Conservation (phyloP, 2,113 vertebrate genomes). For the Bucco capensis region DNA sequence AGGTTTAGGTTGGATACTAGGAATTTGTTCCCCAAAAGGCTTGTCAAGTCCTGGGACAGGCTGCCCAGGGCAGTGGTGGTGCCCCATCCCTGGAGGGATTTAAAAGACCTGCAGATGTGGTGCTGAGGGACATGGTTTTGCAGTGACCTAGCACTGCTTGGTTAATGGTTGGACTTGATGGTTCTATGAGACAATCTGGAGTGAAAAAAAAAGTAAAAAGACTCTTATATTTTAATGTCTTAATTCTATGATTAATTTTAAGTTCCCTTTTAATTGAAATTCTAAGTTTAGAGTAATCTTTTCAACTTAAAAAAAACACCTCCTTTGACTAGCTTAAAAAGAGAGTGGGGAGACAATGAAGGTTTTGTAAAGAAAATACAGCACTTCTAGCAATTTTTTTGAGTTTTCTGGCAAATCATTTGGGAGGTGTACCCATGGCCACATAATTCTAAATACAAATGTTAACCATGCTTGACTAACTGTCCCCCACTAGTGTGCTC, state of each 20-base stretch:
- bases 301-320: neutral
- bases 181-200: neutral
- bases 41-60: no score
- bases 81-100: no score
- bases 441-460: neutral
- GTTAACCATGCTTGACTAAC: neutral
- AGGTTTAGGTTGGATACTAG: no score
- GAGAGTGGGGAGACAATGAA: neutral
- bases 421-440: neutral
- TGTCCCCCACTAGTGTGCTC: neutral
- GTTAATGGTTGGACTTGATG: no score
- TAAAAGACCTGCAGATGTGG: no score
- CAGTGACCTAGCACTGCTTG: no score
- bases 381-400: neutral
- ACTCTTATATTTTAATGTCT: no score
- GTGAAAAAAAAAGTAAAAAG: neutral
- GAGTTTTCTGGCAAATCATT: neutral
- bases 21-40: no score
- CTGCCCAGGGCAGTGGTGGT: no score
- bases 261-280: neutral
- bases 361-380: neutral
- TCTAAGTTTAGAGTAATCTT: neutral
- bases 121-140: no score
- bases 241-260: neutral
- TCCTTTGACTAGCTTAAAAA: neutral